Evolutionary conservation across 2,888 invertebrate species (phyloP).

Genomic region (Carterocephalus palaemon): DNA sequence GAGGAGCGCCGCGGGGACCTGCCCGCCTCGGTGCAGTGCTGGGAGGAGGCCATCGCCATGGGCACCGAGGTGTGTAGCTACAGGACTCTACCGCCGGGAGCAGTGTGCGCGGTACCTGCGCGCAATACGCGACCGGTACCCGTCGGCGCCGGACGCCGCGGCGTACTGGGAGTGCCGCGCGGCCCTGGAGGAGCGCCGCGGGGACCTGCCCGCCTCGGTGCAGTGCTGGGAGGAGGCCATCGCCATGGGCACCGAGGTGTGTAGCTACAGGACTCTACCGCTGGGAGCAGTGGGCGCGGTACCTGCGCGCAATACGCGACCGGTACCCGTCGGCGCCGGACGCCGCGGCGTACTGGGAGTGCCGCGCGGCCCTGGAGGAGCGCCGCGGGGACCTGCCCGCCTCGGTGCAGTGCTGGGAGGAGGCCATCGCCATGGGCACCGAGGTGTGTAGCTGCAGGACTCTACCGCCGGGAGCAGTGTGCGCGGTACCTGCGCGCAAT

Average conservation of each 20-base stretch:
- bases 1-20: slow-evolving; percentile 77
- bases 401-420: slow-evolving; percentile 79
- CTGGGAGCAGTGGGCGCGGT: too few species aligned
- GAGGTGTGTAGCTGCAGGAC: slow-evolving; percentile 59
- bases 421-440: slow-evolving; percentile 78
- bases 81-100: too few species aligned
- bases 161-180: slow-evolving; percentile 81
- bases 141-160: slow-evolving; percentile 56
- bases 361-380: slow-evolving; percentile 78
- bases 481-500: slow-evolving; percentile 77
- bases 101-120: too few species aligned
- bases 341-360: slow-evolving; percentile 79
- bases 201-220: slow-evolving; percentile 77
- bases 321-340: slow-evolving; percentile 59
- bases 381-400: slow-evolving; percentile 71
- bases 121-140: slow-evolving; percentile 66
- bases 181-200: slow-evolving; percentile 74
- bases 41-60: slow-evolving; percentile 77
- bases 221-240: slow-evolving; percentile 80
- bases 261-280: too few species aligned
- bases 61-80: slow-evolving; percentile 71
- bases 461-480: too few species aligned
- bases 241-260: slow-evolving; percentile 77
- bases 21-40: slow-evolving; percentile 77
- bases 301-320: slow-evolving; percentile 72